Conservation (phyloP, 2,797 vertebrate species). For the Dallia pectoralis region DNA sequence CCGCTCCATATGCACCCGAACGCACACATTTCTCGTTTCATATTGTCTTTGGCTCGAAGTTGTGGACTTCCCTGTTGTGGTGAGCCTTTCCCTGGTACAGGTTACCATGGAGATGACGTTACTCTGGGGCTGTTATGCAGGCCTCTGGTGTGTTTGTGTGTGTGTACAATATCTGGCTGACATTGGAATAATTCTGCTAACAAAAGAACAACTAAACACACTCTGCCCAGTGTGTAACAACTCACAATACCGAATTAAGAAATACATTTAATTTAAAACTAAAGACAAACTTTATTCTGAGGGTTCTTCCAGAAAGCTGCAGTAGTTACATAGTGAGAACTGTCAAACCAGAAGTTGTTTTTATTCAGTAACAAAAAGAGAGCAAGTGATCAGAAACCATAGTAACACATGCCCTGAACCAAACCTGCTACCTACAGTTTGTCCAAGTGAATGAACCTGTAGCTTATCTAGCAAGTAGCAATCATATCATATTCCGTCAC, state of each 20-base stretch:
- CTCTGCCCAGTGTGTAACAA: background rate
- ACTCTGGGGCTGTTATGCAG: slow-evolving; percentile 30
- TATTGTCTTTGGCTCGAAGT: background rate
- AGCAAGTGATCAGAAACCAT: no score
- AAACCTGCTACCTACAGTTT: no score
- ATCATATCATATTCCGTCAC: no score
- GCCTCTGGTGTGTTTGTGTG: background rate
- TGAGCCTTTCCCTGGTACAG: slow-evolving; percentile 36
- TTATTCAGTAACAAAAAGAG: no score
- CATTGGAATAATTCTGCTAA: slow-evolving; percentile 23
- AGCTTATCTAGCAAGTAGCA: no score
- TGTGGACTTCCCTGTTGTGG: slow-evolving; percentile 32
- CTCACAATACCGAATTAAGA: background rate
- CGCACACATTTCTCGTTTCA: background rate
- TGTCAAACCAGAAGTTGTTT: no score
- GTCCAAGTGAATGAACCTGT: no score
- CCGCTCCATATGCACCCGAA: background rate
- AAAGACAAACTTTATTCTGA: no score
- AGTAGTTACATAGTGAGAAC: no score
- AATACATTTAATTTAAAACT: background rate
- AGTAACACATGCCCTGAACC: no score
- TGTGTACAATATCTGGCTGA: slow-evolving; percentile 8
- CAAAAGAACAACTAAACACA: background rate
- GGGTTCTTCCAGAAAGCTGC: no score
- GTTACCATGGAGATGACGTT: slow-evolving; percentile 59